Evolutionary conservation across 2,888 invertebrate genomes (phyloP).

Genomic region (Cinara cedri): DNA sequence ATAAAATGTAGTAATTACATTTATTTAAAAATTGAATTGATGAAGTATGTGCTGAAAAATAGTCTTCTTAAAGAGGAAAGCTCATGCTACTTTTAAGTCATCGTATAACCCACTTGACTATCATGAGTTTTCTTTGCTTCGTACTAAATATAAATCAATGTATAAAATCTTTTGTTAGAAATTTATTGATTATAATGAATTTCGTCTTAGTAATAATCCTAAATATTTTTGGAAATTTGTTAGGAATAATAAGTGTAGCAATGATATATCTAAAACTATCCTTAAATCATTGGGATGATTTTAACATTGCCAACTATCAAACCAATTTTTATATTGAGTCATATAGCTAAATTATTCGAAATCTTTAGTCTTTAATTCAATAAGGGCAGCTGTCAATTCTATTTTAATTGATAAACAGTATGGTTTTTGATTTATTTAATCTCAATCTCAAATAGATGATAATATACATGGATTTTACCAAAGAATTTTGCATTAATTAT

Average conservation of each 20-base stretch:
- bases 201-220: background rate
- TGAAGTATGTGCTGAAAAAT: no score
- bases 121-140: constrained; percentile 1
- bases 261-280: constrained; percentile 4
- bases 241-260: background rate
- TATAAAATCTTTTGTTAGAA: constrained; percentile 6
- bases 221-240: background rate
- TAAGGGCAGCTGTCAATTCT: no score
- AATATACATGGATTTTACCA: background rate
- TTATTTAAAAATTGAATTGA: no score
- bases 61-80: constrained; percentile 1
- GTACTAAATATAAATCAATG: constrained; percentile 3
- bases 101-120: background rate
- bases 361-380: no score
- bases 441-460: background rate
- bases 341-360: no score
- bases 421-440: background rate
- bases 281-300: background rate
- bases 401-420: no score
- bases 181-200: constrained; percentile 9
- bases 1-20: no score
- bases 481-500: no score
- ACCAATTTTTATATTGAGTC: no score
- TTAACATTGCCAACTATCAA: background rate
- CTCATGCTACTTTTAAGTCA: background rate